phyloP scores from a whole-genome alignment of 2,797 vertebrate species.

The Alosa sapidissima region DNA sequence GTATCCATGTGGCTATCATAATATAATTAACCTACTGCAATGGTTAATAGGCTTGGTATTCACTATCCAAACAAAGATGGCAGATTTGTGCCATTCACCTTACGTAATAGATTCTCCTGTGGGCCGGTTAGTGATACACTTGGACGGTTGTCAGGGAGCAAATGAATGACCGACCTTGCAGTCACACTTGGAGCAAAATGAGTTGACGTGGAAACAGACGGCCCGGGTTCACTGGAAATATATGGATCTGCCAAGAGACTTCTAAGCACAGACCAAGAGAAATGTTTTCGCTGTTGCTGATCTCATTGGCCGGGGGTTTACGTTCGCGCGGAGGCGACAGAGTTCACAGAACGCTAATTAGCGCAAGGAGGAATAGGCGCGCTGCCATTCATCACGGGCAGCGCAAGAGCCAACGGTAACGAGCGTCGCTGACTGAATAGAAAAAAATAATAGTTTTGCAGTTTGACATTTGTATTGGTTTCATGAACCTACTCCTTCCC shows the following conservation, averaged over 20 bases:
- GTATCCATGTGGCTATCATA: constrained; percentile 19
- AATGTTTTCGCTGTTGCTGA: constrained; percentile 67
- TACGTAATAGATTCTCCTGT: constrained; percentile 25
- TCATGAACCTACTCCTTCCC: constrained; percentile 6
- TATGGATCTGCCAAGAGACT: constrained; percentile 58
- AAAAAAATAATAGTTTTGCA: constrained; percentile 62
- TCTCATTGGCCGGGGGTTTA: constrained; percentile 56
- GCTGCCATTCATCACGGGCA: constrained; percentile 66
- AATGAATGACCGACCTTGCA: constrained; percentile 42
- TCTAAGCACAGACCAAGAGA: constrained; percentile 48
- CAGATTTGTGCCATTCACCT: constrained; percentile 30
- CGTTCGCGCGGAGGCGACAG: constrained; percentile 51
- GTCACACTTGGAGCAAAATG: constrained; percentile 43
- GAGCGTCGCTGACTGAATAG: constrained; percentile 14
- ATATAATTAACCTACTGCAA: constrained; percentile 1
- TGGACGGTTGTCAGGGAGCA: constrained; percentile 27
- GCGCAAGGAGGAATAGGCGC: constrained; percentile 63
- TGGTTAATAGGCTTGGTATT: background rate
- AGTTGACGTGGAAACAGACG: constrained; percentile 55
- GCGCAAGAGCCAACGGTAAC: constrained; percentile 47
- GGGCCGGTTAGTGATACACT: constrained; percentile 3
- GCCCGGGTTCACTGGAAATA: constrained; percentile 54
- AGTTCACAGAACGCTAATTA: constrained; percentile 66
- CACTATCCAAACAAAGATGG: constrained; percentile 35
- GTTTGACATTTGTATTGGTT: constrained; percentile 62